phyloP scores from a whole-genome alignment of 2,113 vertebrate species.

The Chrysochloris asiatica region DNA sequence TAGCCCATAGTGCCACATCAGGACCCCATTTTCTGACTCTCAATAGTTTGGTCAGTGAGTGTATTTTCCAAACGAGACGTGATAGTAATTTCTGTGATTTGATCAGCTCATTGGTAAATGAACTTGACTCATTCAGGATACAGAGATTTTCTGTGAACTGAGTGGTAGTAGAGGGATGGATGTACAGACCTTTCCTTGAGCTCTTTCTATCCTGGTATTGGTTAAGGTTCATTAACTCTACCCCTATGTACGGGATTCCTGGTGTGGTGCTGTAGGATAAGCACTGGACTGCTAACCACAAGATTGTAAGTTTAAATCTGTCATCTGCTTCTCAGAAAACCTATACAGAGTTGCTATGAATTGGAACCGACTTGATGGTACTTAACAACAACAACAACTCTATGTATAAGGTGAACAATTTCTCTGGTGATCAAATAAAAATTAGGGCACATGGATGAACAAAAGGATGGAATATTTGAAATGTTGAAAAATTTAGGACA shows the following conservation, averaged over 20 bases:
- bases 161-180: neutral
- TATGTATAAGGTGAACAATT: neutral
- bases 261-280: too few relatives aligned
- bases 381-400: too few relatives aligned
- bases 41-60: neutral
- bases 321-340: too few relatives aligned
- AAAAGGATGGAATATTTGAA: conserved; percentile 18
- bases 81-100: neutral
- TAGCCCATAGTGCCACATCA: too few relatives aligned
- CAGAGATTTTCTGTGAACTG: neutral
- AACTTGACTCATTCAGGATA: neutral
- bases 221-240: neutral
- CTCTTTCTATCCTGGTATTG: neutral
- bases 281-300: too few relatives aligned
- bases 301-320: too few relatives aligned
- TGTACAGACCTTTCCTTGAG: neutral
- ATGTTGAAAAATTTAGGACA: neutral
- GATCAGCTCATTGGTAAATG: neutral
- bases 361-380: too few relatives aligned
- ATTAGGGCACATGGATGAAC: neutral
- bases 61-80: neutral
- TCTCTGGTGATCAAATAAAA: neutral
- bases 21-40: neutral
- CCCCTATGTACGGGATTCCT: too few relatives aligned
- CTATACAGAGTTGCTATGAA: too few relatives aligned